These are phyloP conservation scores for Euwallacea similis DNA, from an alignment of 1,140 invertebrate species.

Conservation along the genomic window DNA sequence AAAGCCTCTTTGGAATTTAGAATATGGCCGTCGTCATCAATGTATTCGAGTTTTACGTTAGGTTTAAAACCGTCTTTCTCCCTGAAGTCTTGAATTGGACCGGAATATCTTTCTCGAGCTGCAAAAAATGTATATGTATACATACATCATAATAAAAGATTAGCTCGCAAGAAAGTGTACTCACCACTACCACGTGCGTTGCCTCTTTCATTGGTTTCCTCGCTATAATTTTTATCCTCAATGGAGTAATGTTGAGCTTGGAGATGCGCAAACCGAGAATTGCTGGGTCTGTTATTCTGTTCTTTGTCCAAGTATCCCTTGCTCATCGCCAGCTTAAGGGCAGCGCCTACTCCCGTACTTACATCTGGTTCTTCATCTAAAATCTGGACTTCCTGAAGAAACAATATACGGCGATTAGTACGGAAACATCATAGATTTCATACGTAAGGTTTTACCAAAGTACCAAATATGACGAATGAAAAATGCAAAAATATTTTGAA, in stretches of 20 bases:
- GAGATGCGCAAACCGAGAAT: conserved; percentile 73
- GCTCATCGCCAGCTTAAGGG: conserved; percentile 87
- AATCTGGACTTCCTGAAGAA: conserved; percentile 68
- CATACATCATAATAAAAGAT: too few species aligned
- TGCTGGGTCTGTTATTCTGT: conserved; percentile 70
- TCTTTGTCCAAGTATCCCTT: conserved; percentile 94
- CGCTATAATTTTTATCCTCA: conserved; percentile 91
- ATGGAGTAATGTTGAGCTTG: conserved; percentile 94
- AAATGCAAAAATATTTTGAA: neutral
- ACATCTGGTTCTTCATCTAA: conserved; percentile 94
- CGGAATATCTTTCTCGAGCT: conserved; percentile 77
- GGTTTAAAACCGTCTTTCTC: conserved; percentile 94
- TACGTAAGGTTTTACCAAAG: too few species aligned
- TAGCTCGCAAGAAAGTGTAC: neutral
- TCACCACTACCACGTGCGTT: conserved; percentile 23
- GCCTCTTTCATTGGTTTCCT: conserved; percentile 53
- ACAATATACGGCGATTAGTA: neutral
- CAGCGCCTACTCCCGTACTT: conserved; percentile 88
- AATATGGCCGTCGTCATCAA: conserved; percentile 91
- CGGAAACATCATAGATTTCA: conserved; percentile 43
- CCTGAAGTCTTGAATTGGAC: conserved; percentile 89
- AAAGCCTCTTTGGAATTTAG: conserved; percentile 97
- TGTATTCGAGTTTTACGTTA: conserved; percentile 96
- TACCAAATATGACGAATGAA: neutral
- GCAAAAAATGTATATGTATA: too few species aligned